phyloP scores from a whole-genome alignment of 2,888 invertebrate species.

The Caradrina kadenii region DNA sequence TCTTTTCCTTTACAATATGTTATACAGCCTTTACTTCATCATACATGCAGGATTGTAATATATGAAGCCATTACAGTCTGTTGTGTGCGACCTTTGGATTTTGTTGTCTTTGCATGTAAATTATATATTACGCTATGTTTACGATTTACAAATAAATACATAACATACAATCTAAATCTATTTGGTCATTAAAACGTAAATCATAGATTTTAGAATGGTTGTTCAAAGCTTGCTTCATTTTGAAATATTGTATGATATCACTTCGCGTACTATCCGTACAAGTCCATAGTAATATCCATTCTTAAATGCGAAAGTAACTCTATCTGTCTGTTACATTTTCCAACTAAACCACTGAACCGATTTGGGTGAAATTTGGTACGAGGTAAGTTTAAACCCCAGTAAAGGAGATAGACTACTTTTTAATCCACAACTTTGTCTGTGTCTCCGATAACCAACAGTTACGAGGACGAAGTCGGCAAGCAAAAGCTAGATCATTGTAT shows the following conservation, averaged over 20 bases:
- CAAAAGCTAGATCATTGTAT: constrained; percentile 2
- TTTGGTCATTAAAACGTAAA: constrained; percentile 24
- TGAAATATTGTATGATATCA: constrained; percentile 11
- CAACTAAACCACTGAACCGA: too few relatives aligned
- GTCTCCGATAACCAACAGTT: too few relatives aligned
- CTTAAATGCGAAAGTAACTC: too few relatives aligned
- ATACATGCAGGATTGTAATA: constrained; percentile 47
- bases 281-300: too few relatives aligned
- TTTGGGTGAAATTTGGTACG: too few relatives aligned
- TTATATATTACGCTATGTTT: constrained; percentile 36
- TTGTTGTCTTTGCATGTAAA: constrained; percentile 46
- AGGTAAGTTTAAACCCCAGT: too few relatives aligned
- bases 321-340: too few relatives aligned
- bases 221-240: constrained; percentile 5
- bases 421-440: too few relatives aligned
- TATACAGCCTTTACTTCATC: constrained; percentile 51
- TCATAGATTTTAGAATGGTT: constrained; percentile 24
- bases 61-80: constrained; percentile 53
- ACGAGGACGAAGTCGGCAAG: too few relatives aligned
- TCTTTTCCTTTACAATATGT: constrained; percentile 39
- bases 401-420: too few relatives aligned
- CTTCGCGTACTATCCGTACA: background rate
- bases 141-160: constrained; percentile 57
- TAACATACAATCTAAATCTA: constrained; percentile 39
- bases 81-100: constrained; percentile 40